Base-by-base conservation (phyloP, 2,888 invertebrate genomes). In the Drosophila maculinotata region DNA sequence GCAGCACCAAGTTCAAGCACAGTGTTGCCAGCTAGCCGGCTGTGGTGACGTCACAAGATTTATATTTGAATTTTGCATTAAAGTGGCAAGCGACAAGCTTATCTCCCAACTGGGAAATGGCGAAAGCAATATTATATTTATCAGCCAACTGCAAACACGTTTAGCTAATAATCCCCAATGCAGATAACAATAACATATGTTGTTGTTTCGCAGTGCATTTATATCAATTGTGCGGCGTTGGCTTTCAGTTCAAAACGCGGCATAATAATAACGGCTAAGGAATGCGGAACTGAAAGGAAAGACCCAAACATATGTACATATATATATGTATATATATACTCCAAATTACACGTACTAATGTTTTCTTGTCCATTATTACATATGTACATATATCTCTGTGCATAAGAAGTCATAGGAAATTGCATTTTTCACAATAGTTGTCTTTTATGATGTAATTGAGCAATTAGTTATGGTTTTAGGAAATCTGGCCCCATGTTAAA, bases 141-240 rank as follows among this genome's bases (percentile, higher is more conserved):
- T 42, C 36, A 41, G 12, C 30, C 15, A 23, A 49, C 44, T 39
- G 30, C 14, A 66, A 44, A 28, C 15, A 30, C 15, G 25, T 26
- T 47, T 41, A 15, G 33, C 14, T 15, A 17, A n/a, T 39, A 63
- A 44, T 38, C 7, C 1, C 2, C 23, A 42, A 17, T 36, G n/a
- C 3, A 23, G 66, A 53, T 72, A 54, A 39, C 35, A 44, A 48
- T 25, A 7, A 15, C 28, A 30, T n/a, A 30, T 48, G 15, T 15
- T 39, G 4, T 12, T 45, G 1, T 48, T 59, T n/a, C 35, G 35
- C 10, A 36, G 42, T 70, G 38, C 51, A 64, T 56, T 75, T 49
- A 49, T 31, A 31, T 56, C 47, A 71, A 73, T 73, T 67, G 35
- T 38, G 23, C 26, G 20, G 49, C 48, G 17, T 25, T 47, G n/a